Conservation (phyloP, 2,113 vertebrate species). For the Amphiprion ocellaris region DNA sequence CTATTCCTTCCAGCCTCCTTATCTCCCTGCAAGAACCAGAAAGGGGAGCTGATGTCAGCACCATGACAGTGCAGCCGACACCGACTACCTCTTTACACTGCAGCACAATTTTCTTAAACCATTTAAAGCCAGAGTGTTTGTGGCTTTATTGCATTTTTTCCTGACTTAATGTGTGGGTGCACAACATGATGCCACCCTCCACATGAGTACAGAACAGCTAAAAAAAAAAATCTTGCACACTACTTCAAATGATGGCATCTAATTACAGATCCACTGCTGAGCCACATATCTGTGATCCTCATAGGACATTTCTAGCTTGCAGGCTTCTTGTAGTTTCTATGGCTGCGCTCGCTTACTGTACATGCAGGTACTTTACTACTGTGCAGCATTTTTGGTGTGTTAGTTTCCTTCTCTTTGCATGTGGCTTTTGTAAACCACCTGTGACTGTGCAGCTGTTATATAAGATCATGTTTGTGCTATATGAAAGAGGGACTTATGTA, state of each 20-base stretch:
- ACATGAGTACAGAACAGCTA: neutral
- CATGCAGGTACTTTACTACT: neutral
- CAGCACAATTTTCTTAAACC: neutral
- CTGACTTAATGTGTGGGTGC: neutral
- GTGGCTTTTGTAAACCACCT: neutral
- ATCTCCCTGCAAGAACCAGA: conserved; percentile 31
- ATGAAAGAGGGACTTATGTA: neutral
- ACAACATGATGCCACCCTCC: neutral
- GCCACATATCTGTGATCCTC: conserved; percentile 6
- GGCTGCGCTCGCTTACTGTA: neutral
- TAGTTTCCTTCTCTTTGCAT: neutral
- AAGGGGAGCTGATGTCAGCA: conserved; percentile 53
- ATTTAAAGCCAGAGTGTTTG: neutral
- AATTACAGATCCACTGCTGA: conserved; percentile 11
- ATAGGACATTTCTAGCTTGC: conserved; percentile 7
- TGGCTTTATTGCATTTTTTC: neutral
- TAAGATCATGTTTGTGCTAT: neutral
- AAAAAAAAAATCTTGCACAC: neutral
- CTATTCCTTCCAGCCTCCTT: conserved; percentile 14
- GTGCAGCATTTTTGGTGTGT: conserved; percentile 11
- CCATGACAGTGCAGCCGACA: conserved; percentile 11
- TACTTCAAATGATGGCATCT: neutral
- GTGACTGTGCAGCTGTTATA: neutral
- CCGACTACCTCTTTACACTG: neutral
- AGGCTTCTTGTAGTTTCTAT: conserved; percentile 5